phyloP scores from a whole-genome alignment of 2,888 invertebrate species.

The Callimorpha dominula region DNA sequence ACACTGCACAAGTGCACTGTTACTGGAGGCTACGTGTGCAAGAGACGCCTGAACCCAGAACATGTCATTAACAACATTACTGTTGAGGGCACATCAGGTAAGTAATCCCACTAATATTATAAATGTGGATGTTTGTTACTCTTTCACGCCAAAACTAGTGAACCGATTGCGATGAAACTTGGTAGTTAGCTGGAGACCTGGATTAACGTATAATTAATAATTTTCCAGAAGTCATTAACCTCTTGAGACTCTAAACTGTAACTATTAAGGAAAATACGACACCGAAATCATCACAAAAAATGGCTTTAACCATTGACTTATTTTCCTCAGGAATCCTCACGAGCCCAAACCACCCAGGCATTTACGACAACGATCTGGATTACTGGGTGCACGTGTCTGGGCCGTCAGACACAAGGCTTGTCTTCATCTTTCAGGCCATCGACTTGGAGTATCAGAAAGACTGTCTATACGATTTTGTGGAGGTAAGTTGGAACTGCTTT shows the following conservation, averaged over 20 bases:
- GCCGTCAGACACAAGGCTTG: slow-evolving; percentile 88
- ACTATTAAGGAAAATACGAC: too few relatives aligned
- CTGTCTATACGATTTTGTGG: slow-evolving; percentile 93
- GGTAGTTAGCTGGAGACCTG: too few relatives aligned
- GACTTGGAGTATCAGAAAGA: slow-evolving; percentile 92
- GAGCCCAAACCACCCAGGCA: slow-evolving; percentile 90
- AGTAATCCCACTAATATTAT: too few relatives aligned
- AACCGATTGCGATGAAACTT: too few relatives aligned
- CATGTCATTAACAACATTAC: slow-evolving; percentile 88
- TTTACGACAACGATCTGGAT: slow-evolving; percentile 91
- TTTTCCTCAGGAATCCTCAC: slow-evolving; percentile 85
- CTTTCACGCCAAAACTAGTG: too few relatives aligned
- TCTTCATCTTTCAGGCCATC: slow-evolving; percentile 89
- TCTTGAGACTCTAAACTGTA: too few relatives aligned
- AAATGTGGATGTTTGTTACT: too few relatives aligned
- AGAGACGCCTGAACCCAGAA: slow-evolving; percentile 76
- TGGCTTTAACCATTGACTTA: not conserved
- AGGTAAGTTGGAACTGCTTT: slow-evolving; percentile 76
- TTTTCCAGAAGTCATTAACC: too few relatives aligned
- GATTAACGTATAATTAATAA: too few relatives aligned
- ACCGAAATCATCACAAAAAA: not conserved
- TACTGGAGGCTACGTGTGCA: slow-evolving; percentile 91
- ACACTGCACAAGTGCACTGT: slow-evolving; percentile 87
- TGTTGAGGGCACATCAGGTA: slow-evolving; percentile 85
- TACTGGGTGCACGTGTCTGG: slow-evolving; percentile 90